Conservation (phyloP, 1,140 invertebrate genomes). For the Cherax destructor region DNA sequence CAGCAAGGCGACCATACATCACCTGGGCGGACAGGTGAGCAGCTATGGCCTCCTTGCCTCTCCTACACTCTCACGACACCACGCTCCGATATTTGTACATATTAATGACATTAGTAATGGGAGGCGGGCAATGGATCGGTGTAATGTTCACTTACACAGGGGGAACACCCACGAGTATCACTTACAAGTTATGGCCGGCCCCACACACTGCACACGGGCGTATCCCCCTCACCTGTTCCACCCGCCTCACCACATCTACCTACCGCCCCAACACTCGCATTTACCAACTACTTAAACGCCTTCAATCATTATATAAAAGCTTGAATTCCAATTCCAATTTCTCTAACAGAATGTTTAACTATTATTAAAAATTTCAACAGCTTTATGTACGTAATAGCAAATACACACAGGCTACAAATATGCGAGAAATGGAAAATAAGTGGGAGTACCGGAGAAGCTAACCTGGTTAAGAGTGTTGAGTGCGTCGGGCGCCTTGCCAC, state of each 20-base stretch:
- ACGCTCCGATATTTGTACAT: constrained; percentile 28
- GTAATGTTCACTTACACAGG: constrained; percentile 49
- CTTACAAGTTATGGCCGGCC: constrained; percentile 46
- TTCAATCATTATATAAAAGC: too few species aligned
- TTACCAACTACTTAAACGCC: too few species aligned
- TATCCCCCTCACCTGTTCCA: not conserved
- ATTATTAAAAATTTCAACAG: too few species aligned
- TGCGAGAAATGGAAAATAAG: not conserved
- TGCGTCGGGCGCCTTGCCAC: constrained; percentile 6
- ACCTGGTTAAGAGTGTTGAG: not conserved
- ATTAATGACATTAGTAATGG: constrained; percentile 31
- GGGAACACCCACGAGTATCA: constrained; percentile 58
- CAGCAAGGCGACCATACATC: not conserved
- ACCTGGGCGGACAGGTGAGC: not conserved
- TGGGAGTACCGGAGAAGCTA: not conserved
- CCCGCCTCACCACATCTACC: not conserved
- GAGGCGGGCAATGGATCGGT: constrained; percentile 41
- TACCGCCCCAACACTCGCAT: too few species aligned
- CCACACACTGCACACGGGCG: not conserved
- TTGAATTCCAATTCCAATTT: too few species aligned
- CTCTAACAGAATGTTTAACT: too few species aligned
- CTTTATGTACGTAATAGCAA: not conserved
- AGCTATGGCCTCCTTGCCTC: not conserved
- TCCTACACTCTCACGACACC: not conserved
- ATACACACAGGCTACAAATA: too few species aligned